Conservation (phyloP, 2,797 vertebrate species). For the Fundulus diaphanus region DNA sequence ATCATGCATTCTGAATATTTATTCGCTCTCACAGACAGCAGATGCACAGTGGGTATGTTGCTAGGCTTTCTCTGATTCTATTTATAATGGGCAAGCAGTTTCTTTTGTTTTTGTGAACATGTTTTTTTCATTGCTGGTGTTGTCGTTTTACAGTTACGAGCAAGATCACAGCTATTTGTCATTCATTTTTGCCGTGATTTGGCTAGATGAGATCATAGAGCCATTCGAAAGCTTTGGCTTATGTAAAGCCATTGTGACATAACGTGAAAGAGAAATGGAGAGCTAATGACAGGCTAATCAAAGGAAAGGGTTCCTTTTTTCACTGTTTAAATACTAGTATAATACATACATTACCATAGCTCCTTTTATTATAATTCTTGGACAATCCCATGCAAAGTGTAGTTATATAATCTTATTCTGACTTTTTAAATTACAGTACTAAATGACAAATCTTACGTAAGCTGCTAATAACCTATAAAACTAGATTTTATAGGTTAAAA, state of each 20-base stretch:
- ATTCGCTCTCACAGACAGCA: constrained; percentile 77
- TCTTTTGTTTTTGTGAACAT: constrained; percentile 67
- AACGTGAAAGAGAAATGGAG: constrained; percentile 21
- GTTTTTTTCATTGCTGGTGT: constrained; percentile 47
- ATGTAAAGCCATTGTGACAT: constrained; percentile 13
- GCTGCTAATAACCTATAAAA: not conserved
- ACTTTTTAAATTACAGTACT: not conserved
- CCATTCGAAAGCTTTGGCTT: constrained; percentile 41
- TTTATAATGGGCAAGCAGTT: constrained; percentile 75
- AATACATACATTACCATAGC: not conserved
- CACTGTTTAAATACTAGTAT: not conserved
- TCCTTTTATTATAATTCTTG: constrained; percentile 8
- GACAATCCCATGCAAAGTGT: not conserved
- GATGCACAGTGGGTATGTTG: constrained; percentile 78
- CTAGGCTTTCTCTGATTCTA: constrained; percentile 78
- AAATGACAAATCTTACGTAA: not conserved
- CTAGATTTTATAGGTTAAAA: constrained; percentile 26
- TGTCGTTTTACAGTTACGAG: constrained; percentile 45
- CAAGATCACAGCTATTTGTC: constrained; percentile 65
- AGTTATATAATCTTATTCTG: not conserved
- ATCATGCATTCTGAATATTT: constrained; percentile 80
- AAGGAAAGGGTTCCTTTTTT: not conserved
- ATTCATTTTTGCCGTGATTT: constrained; percentile 51
- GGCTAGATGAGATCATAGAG: constrained; percentile 40
- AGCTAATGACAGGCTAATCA: constrained; percentile 1